phyloP scores from a whole-genome alignment of 2,888 invertebrate genomes.

The Sphaerophoria taeniata region DNA sequence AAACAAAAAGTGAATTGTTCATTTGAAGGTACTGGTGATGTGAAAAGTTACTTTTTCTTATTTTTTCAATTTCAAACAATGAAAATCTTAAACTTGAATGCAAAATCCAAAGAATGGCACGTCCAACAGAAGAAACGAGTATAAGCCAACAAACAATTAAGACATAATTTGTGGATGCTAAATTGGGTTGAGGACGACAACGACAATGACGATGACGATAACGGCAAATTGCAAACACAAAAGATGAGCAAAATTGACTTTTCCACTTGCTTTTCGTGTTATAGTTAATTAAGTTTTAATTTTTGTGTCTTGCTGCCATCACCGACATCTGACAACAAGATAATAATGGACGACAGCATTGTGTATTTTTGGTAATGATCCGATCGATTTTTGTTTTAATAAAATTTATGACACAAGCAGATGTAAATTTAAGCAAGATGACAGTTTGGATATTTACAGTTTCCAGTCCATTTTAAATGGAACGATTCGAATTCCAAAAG shows the following conservation, averaged over 20 bases:
- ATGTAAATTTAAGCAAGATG: no score
- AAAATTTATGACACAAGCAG: no score
- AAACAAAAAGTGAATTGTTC: constrained; percentile 31
- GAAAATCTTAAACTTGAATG: constrained; percentile 16
- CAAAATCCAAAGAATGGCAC: constrained; percentile 19
- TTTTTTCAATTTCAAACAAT: not conserved
- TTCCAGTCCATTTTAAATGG: no score
- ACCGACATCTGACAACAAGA: not conserved
- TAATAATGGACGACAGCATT: not conserved
- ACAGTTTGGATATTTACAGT: no score
- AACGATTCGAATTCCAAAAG: not conserved
- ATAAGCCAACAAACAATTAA: constrained; percentile 27
- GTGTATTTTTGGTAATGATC: not conserved
- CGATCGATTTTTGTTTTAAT: not conserved
- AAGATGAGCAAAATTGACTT: no score
- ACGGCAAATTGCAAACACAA: no score
- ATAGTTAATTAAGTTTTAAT: constrained; percentile 8
- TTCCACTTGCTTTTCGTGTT: no score
- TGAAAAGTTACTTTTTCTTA: not conserved
- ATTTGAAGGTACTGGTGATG: constrained; percentile 12
- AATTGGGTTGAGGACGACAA: constrained; percentile 30
- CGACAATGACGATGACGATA: no score
- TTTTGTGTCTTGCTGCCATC: not conserved
- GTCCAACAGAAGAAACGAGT: constrained; percentile 4
- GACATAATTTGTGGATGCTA: constrained; percentile 31